These are phyloP conservation scores for Bombyx huttoni DNA, from an alignment of 2,888 invertebrate species.

Conservation along the genomic window DNA sequence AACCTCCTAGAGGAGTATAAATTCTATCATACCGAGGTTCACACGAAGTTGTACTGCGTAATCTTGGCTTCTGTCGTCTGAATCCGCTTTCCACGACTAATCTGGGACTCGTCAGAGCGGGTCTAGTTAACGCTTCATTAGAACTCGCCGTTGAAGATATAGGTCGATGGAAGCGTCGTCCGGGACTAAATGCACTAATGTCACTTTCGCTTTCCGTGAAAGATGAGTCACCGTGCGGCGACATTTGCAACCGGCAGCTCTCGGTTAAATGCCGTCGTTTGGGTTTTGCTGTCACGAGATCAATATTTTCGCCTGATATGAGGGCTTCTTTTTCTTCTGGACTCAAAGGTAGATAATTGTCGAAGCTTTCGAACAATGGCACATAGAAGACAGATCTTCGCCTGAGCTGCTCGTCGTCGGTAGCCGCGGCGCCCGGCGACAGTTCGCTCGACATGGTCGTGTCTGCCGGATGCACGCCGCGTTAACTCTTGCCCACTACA, in stretches of 20 bases:
- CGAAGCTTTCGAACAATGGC: slow-evolving; percentile 75
- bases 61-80: slow-evolving; percentile 45
- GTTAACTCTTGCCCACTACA: slow-evolving; percentile 39
- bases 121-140: slow-evolving; percentile 54
- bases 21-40: slow-evolving; percentile 63
- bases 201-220: slow-evolving; percentile 64
- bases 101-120: slow-evolving; percentile 52
- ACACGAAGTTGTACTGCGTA: slow-evolving; percentile 56
- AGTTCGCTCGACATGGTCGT: slow-evolving; percentile 51
- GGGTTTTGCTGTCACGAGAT: slow-evolving; percentile 28
- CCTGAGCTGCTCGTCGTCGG: slow-evolving; percentile 66
- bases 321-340: slow-evolving; percentile 60
- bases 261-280: slow-evolving; percentile 44
- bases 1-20: slow-evolving; percentile 50
- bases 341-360: slow-evolving; percentile 70
- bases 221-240: slow-evolving; percentile 46
- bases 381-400: slow-evolving; percentile 84
- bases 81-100: slow-evolving; percentile 47
- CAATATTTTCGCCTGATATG: slow-evolving; percentile 42
- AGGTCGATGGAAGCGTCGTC: slow-evolving; percentile 48
- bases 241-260: slow-evolving; percentile 33
- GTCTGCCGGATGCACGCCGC: slow-evolving; percentile 47
- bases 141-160: slow-evolving; percentile 56
- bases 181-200: slow-evolving; percentile 51
- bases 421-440: slow-evolving; percentile 39